Percentiles rank a stretch among this genome's conserved stretches.
phyloP scores from a whole-genome alignment of 2,113 vertebrate genomes.

The Antennarius striatus region DNA sequence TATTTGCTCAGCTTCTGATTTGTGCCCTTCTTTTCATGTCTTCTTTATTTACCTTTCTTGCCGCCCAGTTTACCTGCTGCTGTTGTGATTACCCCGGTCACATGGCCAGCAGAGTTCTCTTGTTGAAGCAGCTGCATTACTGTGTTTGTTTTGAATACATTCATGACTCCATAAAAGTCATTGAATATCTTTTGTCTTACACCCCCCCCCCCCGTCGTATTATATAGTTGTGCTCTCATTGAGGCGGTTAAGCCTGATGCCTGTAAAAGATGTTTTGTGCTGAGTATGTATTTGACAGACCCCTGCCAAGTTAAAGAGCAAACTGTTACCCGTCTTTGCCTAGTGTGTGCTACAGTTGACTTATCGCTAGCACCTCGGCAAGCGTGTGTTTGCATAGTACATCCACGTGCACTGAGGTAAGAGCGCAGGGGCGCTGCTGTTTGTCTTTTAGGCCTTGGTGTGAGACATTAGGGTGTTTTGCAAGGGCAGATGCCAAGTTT shows the following conservation, averaged over 20 bases:
- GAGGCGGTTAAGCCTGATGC: constrained; percentile 27
- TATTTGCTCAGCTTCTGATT: constrained; percentile 77
- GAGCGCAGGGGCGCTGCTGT: constrained; percentile 42
- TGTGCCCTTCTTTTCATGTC: constrained; percentile 56
- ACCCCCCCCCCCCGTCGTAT: constrained; percentile 9
- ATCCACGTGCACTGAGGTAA: constrained; percentile 50
- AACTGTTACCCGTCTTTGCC: constrained; percentile 71
- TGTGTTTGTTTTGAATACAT: constrained; percentile 61
- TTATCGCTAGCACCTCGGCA: constrained; percentile 38
- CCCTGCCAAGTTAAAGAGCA: constrained; percentile 73
- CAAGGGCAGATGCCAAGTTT: constrained; percentile 40
- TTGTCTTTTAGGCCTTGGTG: constrained; percentile 64
- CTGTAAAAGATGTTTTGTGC: constrained; percentile 53
- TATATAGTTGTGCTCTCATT: constrained; percentile 15
- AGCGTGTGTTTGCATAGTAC: constrained; percentile 51
- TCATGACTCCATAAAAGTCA: constrained; percentile 60
- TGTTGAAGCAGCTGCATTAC: constrained; percentile 73
- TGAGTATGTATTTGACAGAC: constrained; percentile 62
- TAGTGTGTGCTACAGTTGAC: constrained; percentile 58
- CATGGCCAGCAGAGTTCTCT: constrained; percentile 52
- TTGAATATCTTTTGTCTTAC: constrained; percentile 60
- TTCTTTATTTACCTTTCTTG: constrained; percentile 67
- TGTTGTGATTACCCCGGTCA: constrained; percentile 51
- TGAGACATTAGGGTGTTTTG: constrained; percentile 55
- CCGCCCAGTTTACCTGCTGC: constrained; percentile 66